Evolutionary conservation across 2,797 vertebrate species (phyloP).

Genomic region (Synanceia verrucosa): DNA sequence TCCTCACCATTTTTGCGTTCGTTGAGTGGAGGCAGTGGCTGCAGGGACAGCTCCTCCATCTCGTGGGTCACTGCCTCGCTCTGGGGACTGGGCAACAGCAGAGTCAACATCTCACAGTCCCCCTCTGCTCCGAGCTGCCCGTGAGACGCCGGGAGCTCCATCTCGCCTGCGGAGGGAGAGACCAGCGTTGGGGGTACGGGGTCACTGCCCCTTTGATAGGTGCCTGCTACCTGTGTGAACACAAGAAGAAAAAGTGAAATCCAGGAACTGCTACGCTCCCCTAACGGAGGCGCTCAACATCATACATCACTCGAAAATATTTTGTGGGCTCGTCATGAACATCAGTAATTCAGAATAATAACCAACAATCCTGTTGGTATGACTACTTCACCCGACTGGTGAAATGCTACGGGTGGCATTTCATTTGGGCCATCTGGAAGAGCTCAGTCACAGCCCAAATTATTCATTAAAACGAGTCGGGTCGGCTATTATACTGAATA

Average conservation of each 20-base stretch:
- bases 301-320: constrained; percentile 13
- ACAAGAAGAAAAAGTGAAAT: constrained; percentile 2
- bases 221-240: constrained; percentile 51
- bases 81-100: constrained; percentile 92
- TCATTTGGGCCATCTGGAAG: constrained; percentile 74
- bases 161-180: constrained; percentile 70
- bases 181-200: neutral
- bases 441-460: constrained; percentile 68
- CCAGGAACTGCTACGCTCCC: neutral
- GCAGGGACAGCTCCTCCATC: constrained; percentile 93
- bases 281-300: neutral
- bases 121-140: constrained; percentile 79
- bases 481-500: constrained; percentile 61
- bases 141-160: constrained; percentile 84
- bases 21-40: constrained; percentile 92
- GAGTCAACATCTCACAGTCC: constrained; percentile 80
- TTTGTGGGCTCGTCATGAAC: constrained; percentile 29
- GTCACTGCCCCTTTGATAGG: constrained; percentile 32
- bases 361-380: constrained; percentile 47
- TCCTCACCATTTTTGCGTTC: constrained; percentile 96
- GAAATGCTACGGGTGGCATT: constrained; percentile 65
- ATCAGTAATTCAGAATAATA: constrained; percentile 37
- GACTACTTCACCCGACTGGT: constrained; percentile 59
- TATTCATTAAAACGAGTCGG: constrained; percentile 68
- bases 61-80: constrained; percentile 98